A percentile compares a stretch with the other conserved stretches of the same genome.
These are phyloP conservation scores for Amphiduros pacificus DNA, from an alignment of 2,888 invertebrate species.

Conservation along the genomic window DNA sequence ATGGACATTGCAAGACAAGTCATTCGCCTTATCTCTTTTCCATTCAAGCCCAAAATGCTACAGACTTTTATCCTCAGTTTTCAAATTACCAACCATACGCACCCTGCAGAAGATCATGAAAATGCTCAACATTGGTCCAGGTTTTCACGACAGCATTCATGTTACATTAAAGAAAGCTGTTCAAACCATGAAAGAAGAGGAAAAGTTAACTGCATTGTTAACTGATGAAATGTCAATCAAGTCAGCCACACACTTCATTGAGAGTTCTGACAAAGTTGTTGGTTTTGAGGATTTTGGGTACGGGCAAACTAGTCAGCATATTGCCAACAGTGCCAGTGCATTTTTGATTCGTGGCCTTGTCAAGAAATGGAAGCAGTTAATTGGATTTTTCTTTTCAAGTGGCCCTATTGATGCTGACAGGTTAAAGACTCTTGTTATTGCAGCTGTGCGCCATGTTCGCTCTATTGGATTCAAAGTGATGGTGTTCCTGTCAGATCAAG, in stretches of 20 bases:
- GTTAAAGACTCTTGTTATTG: background rate
- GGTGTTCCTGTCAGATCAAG: constrained; percentile 21
- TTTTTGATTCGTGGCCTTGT: background rate
- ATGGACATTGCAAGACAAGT: background rate
- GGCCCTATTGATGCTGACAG: background rate
- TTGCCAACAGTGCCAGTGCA: background rate
- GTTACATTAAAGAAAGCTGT: background rate
- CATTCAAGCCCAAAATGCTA: background rate
- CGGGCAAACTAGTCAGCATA: background rate
- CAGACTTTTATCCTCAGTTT: background rate
- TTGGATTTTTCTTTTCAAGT: background rate
- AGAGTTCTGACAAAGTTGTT: background rate
- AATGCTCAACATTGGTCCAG: background rate
- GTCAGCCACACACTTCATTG: background rate
- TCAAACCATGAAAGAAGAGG: background rate
- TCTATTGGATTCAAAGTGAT: background rate
- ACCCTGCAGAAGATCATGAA: background rate
- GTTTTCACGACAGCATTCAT: background rate
- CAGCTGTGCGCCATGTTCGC: background rate
- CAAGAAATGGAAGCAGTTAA: constrained; percentile 1
- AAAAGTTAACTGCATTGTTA: background rate
- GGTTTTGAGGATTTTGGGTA: background rate
- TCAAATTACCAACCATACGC: background rate
- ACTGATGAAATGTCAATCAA: background rate
- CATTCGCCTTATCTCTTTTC: background rate